phyloP scores from a whole-genome alignment of 2,797 vertebrate species.

The Dicrostonyx torquatus region DNA sequence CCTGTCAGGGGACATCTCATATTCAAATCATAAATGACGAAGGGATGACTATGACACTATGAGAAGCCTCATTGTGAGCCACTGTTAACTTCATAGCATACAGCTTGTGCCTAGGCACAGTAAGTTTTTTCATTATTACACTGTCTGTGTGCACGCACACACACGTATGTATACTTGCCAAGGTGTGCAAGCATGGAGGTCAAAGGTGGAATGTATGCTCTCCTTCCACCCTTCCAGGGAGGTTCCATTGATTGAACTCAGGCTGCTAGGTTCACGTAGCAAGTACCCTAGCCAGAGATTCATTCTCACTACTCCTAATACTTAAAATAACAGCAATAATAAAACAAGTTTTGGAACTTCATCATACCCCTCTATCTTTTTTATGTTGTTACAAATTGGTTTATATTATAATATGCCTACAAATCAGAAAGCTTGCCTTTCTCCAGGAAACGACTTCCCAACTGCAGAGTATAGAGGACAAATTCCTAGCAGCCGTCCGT shows the following conservation, averaged over 20 bases:
- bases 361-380: slow-evolving; percentile 44
- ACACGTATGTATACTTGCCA: neutral
- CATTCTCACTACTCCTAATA: neutral
- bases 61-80: neutral
- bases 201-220: neutral
- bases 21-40: neutral
- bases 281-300: neutral
- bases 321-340: neutral
- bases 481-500: neutral
- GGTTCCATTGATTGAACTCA: neutral
- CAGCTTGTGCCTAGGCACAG: neutral
- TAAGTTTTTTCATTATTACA: neutral
- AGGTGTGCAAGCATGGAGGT: neutral
- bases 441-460: slow-evolving; percentile 40
- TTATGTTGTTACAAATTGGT: slow-evolving; percentile 35
- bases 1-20: neutral
- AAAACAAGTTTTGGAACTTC: slow-evolving; percentile 16
- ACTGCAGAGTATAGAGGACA: neutral
- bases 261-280: neutral
- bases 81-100: neutral
- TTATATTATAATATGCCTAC: slow-evolving; percentile 34
- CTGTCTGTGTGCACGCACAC: no score
- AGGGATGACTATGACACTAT: neutral
- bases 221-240: neutral
- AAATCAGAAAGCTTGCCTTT: slow-evolving; percentile 12